These are phyloP conservation scores for Patagioenas fasciata DNA, from an alignment of 2,113 vertebrate genomes.

Conservation along the genomic window DNA sequence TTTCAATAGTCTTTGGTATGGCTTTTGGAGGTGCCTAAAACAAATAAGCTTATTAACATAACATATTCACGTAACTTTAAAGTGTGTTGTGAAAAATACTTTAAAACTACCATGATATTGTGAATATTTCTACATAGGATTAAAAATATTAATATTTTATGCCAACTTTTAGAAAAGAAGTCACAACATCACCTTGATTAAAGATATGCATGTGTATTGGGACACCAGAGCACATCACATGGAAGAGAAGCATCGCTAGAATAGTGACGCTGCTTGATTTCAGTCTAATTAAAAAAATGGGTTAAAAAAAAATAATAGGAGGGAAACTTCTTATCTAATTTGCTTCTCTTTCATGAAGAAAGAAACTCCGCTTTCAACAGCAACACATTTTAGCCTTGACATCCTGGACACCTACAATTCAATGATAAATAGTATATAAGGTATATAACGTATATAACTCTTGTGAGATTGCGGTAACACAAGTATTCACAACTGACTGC, in stretches of 20 bases:
- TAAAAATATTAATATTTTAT: background rate
- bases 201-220: background rate
- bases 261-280: background rate
- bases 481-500: background rate
- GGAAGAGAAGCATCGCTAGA: background rate
- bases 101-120: accelerated
- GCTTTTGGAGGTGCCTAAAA: slow-evolving; percentile 93
- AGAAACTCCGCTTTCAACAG: background rate
- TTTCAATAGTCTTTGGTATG: slow-evolving; percentile 96
- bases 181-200: background rate
- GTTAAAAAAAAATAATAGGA: background rate
- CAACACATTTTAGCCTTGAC: background rate
- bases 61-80: background rate
- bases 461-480: background rate
- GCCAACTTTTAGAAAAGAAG: background rate
- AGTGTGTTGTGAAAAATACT: background rate
- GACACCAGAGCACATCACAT: background rate
- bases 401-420: background rate
- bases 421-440: background rate
- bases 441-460: too few relatives aligned
- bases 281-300: background rate
- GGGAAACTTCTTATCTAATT: background rate
- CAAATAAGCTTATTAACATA: background rate
- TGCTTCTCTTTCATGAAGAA: background rate
- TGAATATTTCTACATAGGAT: background rate